Base-by-base conservation (phyloP, 2,113 vertebrate species). In the Crotalus viridis region DNA sequence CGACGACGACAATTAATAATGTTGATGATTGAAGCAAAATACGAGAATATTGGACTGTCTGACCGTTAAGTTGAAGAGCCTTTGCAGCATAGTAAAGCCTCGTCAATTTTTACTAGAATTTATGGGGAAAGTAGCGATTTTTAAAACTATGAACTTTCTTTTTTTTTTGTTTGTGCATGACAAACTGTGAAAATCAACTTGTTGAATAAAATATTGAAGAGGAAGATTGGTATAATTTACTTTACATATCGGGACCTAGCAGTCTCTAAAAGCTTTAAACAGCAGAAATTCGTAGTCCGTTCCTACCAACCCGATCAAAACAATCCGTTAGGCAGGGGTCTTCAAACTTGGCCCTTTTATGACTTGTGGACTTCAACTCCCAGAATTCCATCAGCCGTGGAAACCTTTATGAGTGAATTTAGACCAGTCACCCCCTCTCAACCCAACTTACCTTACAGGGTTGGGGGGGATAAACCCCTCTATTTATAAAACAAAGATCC, bases 1-100 rank as follows among this genome's bases (percentile, higher is more conserved):
- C 92, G 89, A 89, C 87, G 94, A 89, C 87, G 94, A 93, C 91
- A 19, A 88, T 91, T 64, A 33, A 52, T 26, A 51, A 39, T 48
- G 0, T 90, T 12, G 86, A 88, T 28, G 87, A 69, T 39, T 21
- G 48, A 74, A 19, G 28, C 28, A 22, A 64, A 56, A 7, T 46
- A 48, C 10, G 64, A 55, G 64, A 88, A 81, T 21, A 13, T 55
- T 6, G 64, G 33, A 46, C 10, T 17, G 46, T 46, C 5, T 17
- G 2, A 1, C 46, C 5, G 26, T 59, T 52, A 69, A 85, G 85
- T 19, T 51, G 28, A n/a, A 21, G 39, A 24, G 52, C 6, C 15
- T 22, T 9, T 55, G 55, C 33, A 43, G 33, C 52, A 61, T 54
- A 89, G 85, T n/a, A 33, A 89, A 93, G 43, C 26, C 64, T 26